phyloP scores from a whole-genome alignment of 2,888 invertebrate species.

The Ophion ventricosus region DNA sequence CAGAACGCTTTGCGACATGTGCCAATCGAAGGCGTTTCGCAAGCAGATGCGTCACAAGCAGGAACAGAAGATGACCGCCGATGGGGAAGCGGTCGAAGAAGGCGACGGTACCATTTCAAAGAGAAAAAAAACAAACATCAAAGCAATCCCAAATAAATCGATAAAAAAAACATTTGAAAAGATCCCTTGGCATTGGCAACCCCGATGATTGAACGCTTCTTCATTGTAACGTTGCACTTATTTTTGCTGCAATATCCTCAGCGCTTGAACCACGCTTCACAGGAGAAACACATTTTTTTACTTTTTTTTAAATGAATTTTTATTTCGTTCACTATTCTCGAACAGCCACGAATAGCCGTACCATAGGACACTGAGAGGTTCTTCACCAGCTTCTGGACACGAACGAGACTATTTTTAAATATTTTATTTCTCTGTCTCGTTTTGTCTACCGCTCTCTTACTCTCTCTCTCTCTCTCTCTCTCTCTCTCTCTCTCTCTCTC shows the following conservation, averaged over 20 bases:
- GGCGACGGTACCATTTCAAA: constrained; percentile 82
- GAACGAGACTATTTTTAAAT: constrained; percentile 49
- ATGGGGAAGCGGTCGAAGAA: constrained; percentile 82
- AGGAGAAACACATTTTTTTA: constrained; percentile 30
- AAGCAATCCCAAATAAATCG: background rate
- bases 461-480: background rate
- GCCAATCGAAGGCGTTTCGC: constrained; percentile 90
- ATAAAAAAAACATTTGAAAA: constrained; percentile 1
- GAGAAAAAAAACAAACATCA: constrained; percentile 37
- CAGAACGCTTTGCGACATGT: constrained; percentile 94
- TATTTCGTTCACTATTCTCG: constrained; percentile 23
- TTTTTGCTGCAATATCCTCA: constrained; percentile 6
- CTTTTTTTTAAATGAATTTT: background rate
- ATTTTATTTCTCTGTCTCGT: constrained; percentile 12
- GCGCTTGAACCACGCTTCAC: constrained; percentile 36
- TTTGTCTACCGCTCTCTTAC: too few species aligned
- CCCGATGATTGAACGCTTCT: constrained; percentile 22
- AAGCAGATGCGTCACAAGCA: constrained; percentile 88
- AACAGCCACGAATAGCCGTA: constrained; percentile 60
- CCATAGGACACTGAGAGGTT: constrained; percentile 52
- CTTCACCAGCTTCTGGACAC: constrained; percentile 62
- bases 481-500: constrained; percentile 11
- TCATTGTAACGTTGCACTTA: constrained; percentile 20
- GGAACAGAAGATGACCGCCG: constrained; percentile 82
- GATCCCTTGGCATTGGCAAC: constrained; percentile 17